Evolutionary conservation across 2,888 invertebrate genomes (phyloP), one percentile per base, ranked within the genome.

Genomic region (Plebejus anna): DNA sequence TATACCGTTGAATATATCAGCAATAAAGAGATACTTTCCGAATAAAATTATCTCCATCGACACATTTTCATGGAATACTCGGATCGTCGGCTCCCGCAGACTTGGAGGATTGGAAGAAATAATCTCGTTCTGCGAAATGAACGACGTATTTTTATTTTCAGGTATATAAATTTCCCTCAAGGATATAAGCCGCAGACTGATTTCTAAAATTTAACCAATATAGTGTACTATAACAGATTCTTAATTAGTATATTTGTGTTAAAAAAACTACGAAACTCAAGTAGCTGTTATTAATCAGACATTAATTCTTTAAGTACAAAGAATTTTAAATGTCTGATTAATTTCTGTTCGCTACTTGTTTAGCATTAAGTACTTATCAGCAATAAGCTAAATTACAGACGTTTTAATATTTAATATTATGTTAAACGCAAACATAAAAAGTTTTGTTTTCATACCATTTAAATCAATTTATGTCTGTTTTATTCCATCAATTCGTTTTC

Each of bases 1-100:
- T 94, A 94, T 94, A 92, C 92, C 87, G 90, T 90, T 91, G 94
- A 94, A 93, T 93, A 93, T 90, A 93, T 92, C 93, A 92, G 92
- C 92, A 92, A 89, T 92, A 90, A 90, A 88, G 87, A 91, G 91
- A 92, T 92, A 91, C 92, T 90, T 89, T 89, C 90, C 84, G 93
- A 92, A 94, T 93, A 93, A 94, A 93, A 94, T 93, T 93, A 93
- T 92, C 91, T 92, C 87, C 87, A 87, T 87, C 83, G 87, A 88
- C 90, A 90, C 92, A 91, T 92, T 92, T 89, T 85, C 88, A 87
- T 88, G 38, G 71, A 76, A 42, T 71, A 71, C 57, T 22, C 38
- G 57, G 16, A 47, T 4, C 32, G 66, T 11, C 9, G 61, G 61
- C 66, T 32, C 66, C 32, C 32, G 66, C 32, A 66, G 66, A 66